Conservation (phyloP, 2,797 vertebrate species). For the Tadarida brasiliensis region DNA sequence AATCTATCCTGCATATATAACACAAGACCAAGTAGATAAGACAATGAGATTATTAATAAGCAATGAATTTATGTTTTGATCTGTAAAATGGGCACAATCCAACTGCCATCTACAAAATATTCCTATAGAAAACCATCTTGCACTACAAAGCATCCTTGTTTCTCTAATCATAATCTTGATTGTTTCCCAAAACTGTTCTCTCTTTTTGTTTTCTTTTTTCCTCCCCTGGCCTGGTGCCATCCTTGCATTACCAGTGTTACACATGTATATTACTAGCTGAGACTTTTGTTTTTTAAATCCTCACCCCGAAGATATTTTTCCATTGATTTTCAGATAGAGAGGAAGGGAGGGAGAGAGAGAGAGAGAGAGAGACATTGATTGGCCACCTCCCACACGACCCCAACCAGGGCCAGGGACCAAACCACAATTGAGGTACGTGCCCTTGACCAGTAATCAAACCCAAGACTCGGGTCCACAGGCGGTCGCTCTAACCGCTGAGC, state of each 20-base stretch:
- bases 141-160: background rate
- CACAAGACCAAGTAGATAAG: background rate
- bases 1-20: background rate
- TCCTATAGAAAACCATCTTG: background rate
- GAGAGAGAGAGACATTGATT: no score
- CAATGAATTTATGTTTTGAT: background rate
- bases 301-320: no score
- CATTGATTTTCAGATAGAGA: no score
- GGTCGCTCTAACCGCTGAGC: no score
- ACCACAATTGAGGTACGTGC: no score
- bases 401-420: no score
- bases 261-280: background rate
- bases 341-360: no score
- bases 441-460: no score
- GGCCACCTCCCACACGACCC: no score
- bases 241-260: background rate
- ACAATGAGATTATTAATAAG: background rate
- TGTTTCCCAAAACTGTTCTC: background rate
- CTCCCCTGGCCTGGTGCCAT: background rate
- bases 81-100: constrained; percentile 2
- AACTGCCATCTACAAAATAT: background rate
- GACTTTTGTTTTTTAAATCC: no score
- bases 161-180: background rate
- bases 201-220: background rate
- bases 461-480: no score